Evolutionary conservation across 2,888 invertebrate species (phyloP).

Genomic region (Therioaphis trifolii): DNA sequence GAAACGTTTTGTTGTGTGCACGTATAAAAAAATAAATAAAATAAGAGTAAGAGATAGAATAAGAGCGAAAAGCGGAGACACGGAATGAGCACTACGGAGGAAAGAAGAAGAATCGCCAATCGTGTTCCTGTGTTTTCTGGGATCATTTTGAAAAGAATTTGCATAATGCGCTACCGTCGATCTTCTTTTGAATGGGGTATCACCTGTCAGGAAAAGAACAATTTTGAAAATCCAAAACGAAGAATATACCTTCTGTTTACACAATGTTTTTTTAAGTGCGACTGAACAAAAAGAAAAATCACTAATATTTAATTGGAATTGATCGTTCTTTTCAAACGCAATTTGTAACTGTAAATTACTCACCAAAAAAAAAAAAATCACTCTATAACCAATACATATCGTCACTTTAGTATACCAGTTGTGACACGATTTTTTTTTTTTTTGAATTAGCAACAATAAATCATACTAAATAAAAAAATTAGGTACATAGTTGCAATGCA

Average conservation of each 20-base stretch:
- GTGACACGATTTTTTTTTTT: too few relatives aligned
- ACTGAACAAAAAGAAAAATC: constrained; percentile 13
- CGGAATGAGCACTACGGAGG: constrained; percentile 26
- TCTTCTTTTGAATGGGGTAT: constrained; percentile 56
- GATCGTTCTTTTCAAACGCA: neutral
- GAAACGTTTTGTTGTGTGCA: constrained; percentile 42
- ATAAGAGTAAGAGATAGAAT: constrained; percentile 7
- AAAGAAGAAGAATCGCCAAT: constrained; percentile 61
- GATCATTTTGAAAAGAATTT: constrained; percentile 60
- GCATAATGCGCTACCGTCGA: constrained; percentile 59
- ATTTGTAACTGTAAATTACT: constrained; percentile 7
- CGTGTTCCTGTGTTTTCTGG: constrained; percentile 51
- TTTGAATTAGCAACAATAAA: too few relatives aligned
- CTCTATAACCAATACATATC: neutral
- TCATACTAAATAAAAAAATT: too few relatives aligned
- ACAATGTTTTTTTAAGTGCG: constrained; percentile 40
- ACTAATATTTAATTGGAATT: constrained; percentile 49
- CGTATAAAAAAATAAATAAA: constrained; percentile 12
- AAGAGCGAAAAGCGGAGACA: constrained; percentile 43
- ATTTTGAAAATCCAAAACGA: constrained; percentile 48
- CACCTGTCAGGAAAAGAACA: constrained; percentile 51
- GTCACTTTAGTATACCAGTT: neutral
- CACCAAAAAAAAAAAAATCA: neutral
- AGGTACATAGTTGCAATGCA: too few relatives aligned
- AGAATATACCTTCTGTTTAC: constrained; percentile 28